These are phyloP conservation scores for Denticeps clupeoides DNA, from an alignment of 2,797 vertebrate genomes.

Conservation along the genomic window DNA sequence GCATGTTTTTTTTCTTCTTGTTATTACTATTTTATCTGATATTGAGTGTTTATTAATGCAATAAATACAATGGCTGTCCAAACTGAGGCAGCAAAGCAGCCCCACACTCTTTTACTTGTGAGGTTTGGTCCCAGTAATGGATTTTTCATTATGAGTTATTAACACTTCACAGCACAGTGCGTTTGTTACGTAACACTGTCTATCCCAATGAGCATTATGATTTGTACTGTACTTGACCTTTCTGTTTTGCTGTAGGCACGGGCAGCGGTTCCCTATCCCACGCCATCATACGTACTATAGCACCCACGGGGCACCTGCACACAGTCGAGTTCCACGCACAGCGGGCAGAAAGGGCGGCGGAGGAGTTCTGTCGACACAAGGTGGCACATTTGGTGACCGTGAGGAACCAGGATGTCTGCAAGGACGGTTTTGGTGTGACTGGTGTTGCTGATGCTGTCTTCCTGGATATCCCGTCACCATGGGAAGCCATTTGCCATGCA, in stretches of 20 bases:
- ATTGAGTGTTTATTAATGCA: too few relatives aligned
- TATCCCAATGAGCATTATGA: too few relatives aligned
- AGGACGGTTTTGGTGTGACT: constrained; percentile 78
- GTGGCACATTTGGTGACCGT: constrained; percentile 86
- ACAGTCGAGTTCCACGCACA: constrained; percentile 95
- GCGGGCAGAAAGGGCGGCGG: constrained; percentile 73
- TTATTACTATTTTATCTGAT: too few relatives aligned
- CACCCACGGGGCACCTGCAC: constrained; percentile 86
- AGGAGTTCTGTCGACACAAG: constrained; percentile 83
- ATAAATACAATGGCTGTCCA: too few relatives aligned
- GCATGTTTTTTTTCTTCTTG: too few relatives aligned
- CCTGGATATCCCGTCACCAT: constrained; percentile 90
- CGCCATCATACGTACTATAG: constrained; percentile 82
- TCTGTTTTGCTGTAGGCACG: constrained; percentile 59
- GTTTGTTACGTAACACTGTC: too few relatives aligned
- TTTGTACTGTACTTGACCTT: constrained; percentile 3
- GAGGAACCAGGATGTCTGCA: constrained; percentile 88
- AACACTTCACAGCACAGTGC: constrained; percentile 21
- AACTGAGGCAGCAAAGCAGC: too few relatives aligned
- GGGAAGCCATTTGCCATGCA: constrained; percentile 87
- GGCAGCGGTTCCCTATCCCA: constrained; percentile 94
- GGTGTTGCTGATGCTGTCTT: constrained; percentile 82
- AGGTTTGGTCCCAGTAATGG: too few relatives aligned
- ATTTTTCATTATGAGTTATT: too few relatives aligned
- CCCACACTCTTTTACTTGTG: too few relatives aligned